Percentiles rank a stretch among this genome's conserved stretches.
phyloP scores from a whole-genome alignment of 2,888 invertebrate species.

The Chymomyza caudatula region DNA sequence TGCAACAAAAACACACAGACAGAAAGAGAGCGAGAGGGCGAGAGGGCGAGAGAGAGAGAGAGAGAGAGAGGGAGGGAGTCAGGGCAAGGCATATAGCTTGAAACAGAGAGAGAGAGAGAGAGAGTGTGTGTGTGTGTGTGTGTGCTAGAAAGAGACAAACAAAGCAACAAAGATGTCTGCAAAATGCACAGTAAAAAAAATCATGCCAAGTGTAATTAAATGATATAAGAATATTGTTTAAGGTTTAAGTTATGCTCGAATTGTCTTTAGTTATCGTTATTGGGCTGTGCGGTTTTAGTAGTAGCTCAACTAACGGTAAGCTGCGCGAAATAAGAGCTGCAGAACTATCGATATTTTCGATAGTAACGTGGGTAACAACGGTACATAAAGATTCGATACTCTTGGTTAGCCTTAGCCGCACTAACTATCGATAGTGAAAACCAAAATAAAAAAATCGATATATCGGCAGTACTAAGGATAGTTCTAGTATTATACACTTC shows the following conservation, averaged over 20 bases:
- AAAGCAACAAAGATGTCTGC: too few species aligned
- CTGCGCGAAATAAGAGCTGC: too few species aligned
- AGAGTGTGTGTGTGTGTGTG: too few species aligned
- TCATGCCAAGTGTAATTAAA: background rate
- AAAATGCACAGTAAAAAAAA: background rate
- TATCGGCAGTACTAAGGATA: too few species aligned
- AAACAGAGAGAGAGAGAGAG: background rate
- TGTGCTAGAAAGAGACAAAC: background rate
- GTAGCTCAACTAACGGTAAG: background rate
- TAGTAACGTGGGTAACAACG: too few species aligned
- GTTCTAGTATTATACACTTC: too few species aligned
- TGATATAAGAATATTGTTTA: background rate
- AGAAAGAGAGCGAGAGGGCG: constrained; percentile 14
- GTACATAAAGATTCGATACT: too few species aligned
- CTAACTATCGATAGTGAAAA: too few species aligned
- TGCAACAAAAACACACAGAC: background rate
- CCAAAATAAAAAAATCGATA: too few species aligned
- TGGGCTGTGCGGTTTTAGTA: background rate
- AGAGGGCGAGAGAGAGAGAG: constrained; percentile 12
- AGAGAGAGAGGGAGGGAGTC: constrained; percentile 18
- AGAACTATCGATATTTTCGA: too few species aligned
- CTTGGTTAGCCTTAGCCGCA: too few species aligned
- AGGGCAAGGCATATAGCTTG: constrained; percentile 20
- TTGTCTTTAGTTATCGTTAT: background rate
- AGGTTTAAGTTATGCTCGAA: background rate